Evolutionary conservation across 2,113 vertebrate species (phyloP).

Genomic region (Eretmochelys imbricata): DNA sequence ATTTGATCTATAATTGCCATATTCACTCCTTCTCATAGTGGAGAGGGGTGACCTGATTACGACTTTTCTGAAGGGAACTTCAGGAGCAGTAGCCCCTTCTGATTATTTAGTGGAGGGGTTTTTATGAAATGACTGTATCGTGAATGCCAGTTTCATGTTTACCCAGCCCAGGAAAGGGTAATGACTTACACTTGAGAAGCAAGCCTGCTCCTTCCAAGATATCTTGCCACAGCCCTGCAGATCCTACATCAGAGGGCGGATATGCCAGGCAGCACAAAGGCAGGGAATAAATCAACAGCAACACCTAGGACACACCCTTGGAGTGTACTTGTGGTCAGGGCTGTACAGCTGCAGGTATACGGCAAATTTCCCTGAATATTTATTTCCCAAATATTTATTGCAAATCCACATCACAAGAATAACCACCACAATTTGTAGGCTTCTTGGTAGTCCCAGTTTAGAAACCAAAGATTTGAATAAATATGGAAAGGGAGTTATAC

Average conservation of each 20-base stretch:
- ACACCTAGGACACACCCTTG: not conserved
- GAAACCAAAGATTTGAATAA: not conserved
- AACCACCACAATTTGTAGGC: not conserved
- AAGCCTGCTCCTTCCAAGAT: not conserved
- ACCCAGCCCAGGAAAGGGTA: accelerated
- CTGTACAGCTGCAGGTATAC: not conserved
- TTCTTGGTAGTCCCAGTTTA: not conserved
- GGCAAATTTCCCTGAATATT: not conserved
- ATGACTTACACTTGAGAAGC: not conserved
- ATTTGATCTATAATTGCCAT: not conserved
- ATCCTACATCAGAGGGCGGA: not conserved
- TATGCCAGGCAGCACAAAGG: not conserved
- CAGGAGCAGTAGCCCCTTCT: accelerated
- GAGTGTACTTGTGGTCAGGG: not conserved
- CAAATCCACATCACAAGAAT: not conserved
- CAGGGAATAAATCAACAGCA: not conserved
- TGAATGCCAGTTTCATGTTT: not conserved
- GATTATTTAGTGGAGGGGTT: not conserved
- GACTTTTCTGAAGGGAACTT: not conserved
- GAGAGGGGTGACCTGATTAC: too few relatives aligned
- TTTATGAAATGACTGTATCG: not conserved
- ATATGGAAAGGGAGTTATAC: not conserved
- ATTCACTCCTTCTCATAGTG: not conserved
- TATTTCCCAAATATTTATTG: not conserved
- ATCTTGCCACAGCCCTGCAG: not conserved